Conservation (phyloP, 2,797 vertebrate genomes). For the Danio choprae region DNA sequence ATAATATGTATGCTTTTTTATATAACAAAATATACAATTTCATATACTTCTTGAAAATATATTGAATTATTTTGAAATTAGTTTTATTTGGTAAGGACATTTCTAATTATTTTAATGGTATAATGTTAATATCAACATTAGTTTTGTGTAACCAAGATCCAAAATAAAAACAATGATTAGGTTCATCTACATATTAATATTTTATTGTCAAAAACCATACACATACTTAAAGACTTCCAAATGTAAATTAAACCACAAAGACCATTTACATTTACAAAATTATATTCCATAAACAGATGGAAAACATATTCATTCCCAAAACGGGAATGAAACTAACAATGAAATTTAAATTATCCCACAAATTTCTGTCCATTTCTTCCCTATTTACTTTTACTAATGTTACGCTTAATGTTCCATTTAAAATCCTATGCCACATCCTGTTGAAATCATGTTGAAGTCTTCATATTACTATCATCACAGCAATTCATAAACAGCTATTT, state of each 20-base stretch:
- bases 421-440: slow-evolving; percentile 23
- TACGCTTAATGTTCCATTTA: slow-evolving; percentile 9
- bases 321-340: slow-evolving; percentile 56
- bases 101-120: neutral
- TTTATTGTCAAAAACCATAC: slow-evolving; percentile 65
- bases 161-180: slow-evolving; percentile 20
- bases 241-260: slow-evolving; percentile 60
- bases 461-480: slow-evolving; percentile 10
- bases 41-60: too few species aligned
- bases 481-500: neutral
- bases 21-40: too few species aligned
- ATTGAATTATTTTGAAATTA: too few species aligned
- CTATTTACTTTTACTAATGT: slow-evolving; percentile 27
- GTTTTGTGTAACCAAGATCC: neutral
- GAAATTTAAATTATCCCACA: slow-evolving; percentile 35
- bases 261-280: slow-evolving; percentile 58
- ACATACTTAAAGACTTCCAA: slow-evolving; percentile 56
- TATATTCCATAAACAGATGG: slow-evolving; percentile 52
- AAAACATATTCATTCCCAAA: slow-evolving; percentile 57
- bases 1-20: too few species aligned
- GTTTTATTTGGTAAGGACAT: neutral
- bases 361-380: slow-evolving; percentile 1
- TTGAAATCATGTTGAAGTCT: slow-evolving; percentile 6
- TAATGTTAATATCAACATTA: too few species aligned
- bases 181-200: slow-evolving; percentile 56